Evolutionary conservation across 2,113 vertebrate species (phyloP), one percentile per base, ranked within the genome.

Genomic region (Paedocypris sp.): DNA sequence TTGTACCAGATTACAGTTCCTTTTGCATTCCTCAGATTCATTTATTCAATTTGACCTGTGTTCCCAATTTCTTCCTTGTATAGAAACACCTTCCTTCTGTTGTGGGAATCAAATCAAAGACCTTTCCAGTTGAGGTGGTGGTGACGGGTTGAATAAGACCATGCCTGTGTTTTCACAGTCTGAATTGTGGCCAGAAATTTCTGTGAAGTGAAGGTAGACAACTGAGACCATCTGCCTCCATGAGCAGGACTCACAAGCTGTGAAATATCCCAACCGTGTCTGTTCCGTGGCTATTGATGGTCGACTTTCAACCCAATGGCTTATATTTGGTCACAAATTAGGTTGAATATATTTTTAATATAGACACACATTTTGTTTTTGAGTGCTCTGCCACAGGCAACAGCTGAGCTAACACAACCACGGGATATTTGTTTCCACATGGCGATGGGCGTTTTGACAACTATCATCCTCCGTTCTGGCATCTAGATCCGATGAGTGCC

Each of bases 151-250:
- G 28, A 70, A 43, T 51, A 65, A 62, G 68, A 66, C 32, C 36
- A 31, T 36, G 62, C 62, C 62, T 56, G 43, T 11, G 32, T 49
- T 36, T 60, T 38, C 43, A 39, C 66, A 50, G 62, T 59, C 67
- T 56, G 62, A 70, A 64, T 46, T 38, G 57, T 66, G 62, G 68
- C 50, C 68, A 70, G 68, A 62, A 70, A 65, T 45, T 61, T 41
- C 49, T 65, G 57, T 20, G 29, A 41, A 61, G 62, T 64, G 60
- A 59, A 46, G 49, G 54, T 58, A 70, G 62, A 70, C 62, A 52
- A 69, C 67, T 69, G 67, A 65, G 67, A 35, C 67, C 67, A 69
- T 69, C 67, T 69, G 67, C 50, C 68, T 35, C 52, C 49, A 54
- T 63, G 18, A 22, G 29, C 50, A 33, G 43, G 49, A 29, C n/a